These are phyloP conservation scores for Sylvilagus bachmani DNA, from an alignment of 2,113 vertebrate genomes.

Conservation along the genomic window DNA sequence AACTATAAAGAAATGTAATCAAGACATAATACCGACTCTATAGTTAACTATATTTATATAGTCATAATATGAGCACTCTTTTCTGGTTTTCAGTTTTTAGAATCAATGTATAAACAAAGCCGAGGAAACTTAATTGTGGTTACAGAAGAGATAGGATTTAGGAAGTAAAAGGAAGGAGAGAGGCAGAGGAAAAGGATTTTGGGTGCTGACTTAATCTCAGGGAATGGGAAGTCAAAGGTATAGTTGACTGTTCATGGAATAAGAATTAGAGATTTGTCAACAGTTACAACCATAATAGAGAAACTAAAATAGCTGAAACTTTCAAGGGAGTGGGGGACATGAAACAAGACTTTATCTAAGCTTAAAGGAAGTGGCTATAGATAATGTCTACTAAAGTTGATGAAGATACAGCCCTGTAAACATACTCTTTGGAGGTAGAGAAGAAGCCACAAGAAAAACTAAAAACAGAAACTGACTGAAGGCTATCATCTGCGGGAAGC, in stretches of 20 bases:
- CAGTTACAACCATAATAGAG: conserved; percentile 5
- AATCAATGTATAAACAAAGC: conserved; percentile 72
- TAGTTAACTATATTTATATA: conserved; percentile 64
- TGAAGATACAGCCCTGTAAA: conserved; percentile 46
- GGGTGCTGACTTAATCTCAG: background rate
- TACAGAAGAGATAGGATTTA: conserved; percentile 37
- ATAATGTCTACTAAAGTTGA: conserved; percentile 58
- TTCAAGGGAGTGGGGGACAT: background rate
- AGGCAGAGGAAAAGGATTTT: conserved; percentile 1
- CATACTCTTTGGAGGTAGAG: conserved; percentile 45
- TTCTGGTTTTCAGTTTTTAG: conserved; percentile 73
- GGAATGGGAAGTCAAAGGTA: background rate
- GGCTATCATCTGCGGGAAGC: background rate
- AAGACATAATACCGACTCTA: background rate
- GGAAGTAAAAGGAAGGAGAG: background rate
- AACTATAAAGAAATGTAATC: conserved; percentile 28
- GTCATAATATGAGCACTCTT: background rate
- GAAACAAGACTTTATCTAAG: conserved; percentile 52
- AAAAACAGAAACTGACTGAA: conserved; percentile 52
- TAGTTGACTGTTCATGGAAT: background rate
- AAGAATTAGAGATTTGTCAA: conserved; percentile 44
- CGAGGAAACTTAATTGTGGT: conserved; percentile 46
- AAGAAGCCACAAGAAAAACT: conserved; percentile 54
- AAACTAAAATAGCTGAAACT: conserved; percentile 62
- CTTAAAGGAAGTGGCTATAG: conserved; percentile 46